phyloP scores from a whole-genome alignment of 2,113 vertebrate species.

The Lagopus leucura region DNA sequence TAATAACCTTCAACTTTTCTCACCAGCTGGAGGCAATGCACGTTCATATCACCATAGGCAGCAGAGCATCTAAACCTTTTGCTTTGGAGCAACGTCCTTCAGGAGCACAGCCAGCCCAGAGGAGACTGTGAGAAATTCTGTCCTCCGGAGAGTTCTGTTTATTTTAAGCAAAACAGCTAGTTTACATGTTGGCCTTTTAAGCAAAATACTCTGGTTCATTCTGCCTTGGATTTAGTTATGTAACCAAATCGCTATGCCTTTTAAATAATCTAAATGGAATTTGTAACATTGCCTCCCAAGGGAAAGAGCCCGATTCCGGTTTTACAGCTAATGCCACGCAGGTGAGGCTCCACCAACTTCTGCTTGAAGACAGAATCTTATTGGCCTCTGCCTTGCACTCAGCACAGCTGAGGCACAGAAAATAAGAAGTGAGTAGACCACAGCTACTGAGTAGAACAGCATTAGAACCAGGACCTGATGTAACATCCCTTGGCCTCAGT shows the following conservation, averaged over 20 bases:
- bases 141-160: slow-evolving; percentile 68
- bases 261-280: slow-evolving; percentile 67
- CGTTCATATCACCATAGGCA: neutral
- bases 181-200: slow-evolving; percentile 73
- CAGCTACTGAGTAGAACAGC: neutral
- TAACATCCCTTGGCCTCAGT: neutral
- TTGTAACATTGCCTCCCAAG: neutral
- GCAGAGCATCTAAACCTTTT: slow-evolving; percentile 35
- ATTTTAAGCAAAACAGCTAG: slow-evolving; percentile 70
- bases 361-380: neutral
- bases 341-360: neutral
- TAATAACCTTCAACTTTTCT: neutral
- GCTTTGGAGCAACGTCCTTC: slow-evolving; percentile 52
- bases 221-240: slow-evolving; percentile 62
- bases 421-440: neutral
- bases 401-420: neutral
- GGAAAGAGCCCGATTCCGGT: neutral
- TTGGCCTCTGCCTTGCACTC: neutral
- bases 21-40: slow-evolving; percentile 47
- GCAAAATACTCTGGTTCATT: slow-evolving; percentile 63
- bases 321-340: slow-evolving; percentile 1
- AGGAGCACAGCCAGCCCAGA: slow-evolving; percentile 46
- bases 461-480: neutral
- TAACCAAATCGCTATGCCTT: slow-evolving; percentile 64
- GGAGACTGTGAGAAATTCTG: slow-evolving; percentile 66